These are phyloP conservation scores for Epinephelus moara DNA, from an alignment of 2,113 vertebrate species.

Conservation along the genomic window DNA sequence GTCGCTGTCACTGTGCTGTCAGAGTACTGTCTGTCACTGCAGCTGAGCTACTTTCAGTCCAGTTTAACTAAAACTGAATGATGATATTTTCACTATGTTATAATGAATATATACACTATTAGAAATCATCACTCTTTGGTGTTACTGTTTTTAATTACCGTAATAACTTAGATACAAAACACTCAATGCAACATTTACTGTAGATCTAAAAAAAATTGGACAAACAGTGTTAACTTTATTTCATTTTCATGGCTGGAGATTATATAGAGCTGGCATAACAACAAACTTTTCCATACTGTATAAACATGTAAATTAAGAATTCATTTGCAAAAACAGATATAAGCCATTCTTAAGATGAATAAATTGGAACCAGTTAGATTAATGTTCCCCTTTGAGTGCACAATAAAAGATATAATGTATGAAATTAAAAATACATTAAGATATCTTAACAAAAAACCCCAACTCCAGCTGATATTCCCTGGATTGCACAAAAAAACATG, in stretches of 20 bases:
- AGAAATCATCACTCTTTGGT: not conserved
- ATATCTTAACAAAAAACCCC: too few species aligned
- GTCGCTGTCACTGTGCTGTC: constrained; percentile 45
- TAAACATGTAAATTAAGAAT: constrained; percentile 9
- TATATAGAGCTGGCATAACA: not conserved
- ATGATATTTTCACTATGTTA: not conserved
- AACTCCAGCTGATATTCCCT: too few species aligned
- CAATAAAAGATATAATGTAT: too few species aligned
- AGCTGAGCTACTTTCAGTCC: not conserved
- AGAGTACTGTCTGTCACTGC: constrained; percentile 46
- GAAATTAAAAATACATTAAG: too few species aligned
- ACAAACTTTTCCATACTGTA: not conserved
- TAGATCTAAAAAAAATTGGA: not conserved
- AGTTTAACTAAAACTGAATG: constrained; percentile 3
- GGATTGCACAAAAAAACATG: too few species aligned
- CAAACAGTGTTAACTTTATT: constrained; percentile 9
- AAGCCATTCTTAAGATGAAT: too few species aligned
- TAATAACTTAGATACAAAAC: constrained; percentile 28
- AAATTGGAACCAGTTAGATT: too few species aligned
- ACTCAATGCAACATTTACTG: constrained; percentile 15
- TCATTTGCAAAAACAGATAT: too few species aligned
- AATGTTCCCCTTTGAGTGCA: too few species aligned
- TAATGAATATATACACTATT: not conserved
- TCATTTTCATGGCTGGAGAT: constrained; percentile 7
- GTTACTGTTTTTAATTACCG: constrained; percentile 40